Percentiles rank a stretch among this genome's conserved stretches.
These are phyloP conservation scores for Caenorhabditis elegans DNA, from an alignment of 1,140 invertebrate species.

Conservation along the genomic window WBcel235 BX284604.4:14347001-14347500, in stretches of 20 bases:
- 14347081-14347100: not conserved
- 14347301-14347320: not conserved
- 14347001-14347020: not conserved
- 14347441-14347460: not conserved
- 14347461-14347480: not conserved
- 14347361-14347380: not conserved
- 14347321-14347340: not conserved
- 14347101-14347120: not conserved
- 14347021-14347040: not conserved
- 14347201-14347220: not conserved
- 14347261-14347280: not conserved
- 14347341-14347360: not conserved
- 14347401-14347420: not conserved
- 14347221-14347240: not conserved
- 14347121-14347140: not conserved
- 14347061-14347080: not conserved
- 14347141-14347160: not conserved
- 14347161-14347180: not conserved
- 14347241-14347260: not conserved
- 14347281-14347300: not conserved
- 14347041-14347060: conserved; percentile 20
- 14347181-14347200: not conserved
- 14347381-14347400: not conserved
- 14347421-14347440: not conserved
- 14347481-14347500: conserved; percentile 17